phyloP scores from a whole-genome alignment of 2,113 vertebrate genomes.

The Conger conger region DNA sequence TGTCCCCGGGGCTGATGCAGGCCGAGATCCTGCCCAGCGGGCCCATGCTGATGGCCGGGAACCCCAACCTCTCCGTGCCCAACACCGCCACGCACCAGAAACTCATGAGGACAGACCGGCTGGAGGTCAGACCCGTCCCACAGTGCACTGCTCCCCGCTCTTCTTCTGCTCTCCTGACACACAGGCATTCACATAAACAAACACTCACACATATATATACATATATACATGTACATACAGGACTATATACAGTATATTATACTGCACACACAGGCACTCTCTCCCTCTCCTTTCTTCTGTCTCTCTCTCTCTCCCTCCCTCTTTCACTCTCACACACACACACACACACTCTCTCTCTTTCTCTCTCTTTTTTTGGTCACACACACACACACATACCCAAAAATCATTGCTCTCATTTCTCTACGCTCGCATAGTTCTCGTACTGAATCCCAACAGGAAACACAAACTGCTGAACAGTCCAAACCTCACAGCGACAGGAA shows the following conservation, averaged over 20 bases:
- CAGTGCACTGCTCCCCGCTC: not conserved
- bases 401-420: not conserved
- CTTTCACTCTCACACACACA: not conserved
- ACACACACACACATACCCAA: not conserved
- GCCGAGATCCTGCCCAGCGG: constrained; percentile 86
- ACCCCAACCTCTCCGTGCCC: constrained; percentile 78
- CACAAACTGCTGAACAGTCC: no score
- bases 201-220: not conserved
- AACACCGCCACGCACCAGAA: constrained; percentile 88
- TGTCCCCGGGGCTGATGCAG: constrained; percentile 92
- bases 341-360: not conserved
- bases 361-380: not conserved
- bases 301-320: no score
- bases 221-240: not conserved
- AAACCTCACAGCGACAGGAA: not conserved
- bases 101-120: constrained; percentile 93
- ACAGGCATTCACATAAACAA: not conserved
- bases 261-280: not conserved
- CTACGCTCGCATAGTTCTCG: not conserved
- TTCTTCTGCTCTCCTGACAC: not conserved
- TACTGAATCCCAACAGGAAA: not conserved
- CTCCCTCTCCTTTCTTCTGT: no score
- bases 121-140: constrained; percentile 82
- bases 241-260: no score
- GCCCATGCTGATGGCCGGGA: constrained; percentile 89